These are phyloP conservation scores for Chromobotia macracanthus DNA, from an alignment of 2,797 vertebrate genomes.

Conservation along the genomic window DNA sequence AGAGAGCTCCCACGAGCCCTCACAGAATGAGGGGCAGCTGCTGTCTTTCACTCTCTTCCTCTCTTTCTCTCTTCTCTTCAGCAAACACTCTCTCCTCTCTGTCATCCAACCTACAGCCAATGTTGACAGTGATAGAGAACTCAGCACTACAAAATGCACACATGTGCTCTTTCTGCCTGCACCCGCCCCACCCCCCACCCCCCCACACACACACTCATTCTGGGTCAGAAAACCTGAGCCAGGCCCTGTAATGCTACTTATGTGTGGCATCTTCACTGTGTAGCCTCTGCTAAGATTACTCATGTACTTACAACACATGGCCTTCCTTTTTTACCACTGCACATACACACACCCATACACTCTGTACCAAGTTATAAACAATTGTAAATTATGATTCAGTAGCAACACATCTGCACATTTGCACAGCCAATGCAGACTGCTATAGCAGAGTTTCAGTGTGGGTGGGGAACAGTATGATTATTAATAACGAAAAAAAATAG, in stretches of 20 bases:
- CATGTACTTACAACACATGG: conserved; percentile 51
- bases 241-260: conserved; percentile 8
- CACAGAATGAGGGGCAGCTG: conserved; percentile 73
- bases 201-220: conserved; percentile 27
- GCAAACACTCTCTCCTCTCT: conserved; percentile 27
- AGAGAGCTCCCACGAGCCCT: conserved; percentile 44
- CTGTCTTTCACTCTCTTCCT: conserved; percentile 63
- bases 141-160: conserved; percentile 29
- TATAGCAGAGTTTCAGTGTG: too few relatives aligned
- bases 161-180: conserved; percentile 18
- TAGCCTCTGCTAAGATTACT: conserved; percentile 36
- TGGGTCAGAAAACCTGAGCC: conserved; percentile 28
- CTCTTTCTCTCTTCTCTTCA: conserved; percentile 16
- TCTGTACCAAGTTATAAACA: not conserved
- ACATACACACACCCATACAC: not conserved
- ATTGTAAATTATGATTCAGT: too few relatives aligned
- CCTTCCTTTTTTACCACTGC: conserved; percentile 10
- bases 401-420: too few relatives aligned
- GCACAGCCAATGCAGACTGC: too few relatives aligned
- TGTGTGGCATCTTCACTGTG: conserved; percentile 37
- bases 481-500: too few relatives aligned
- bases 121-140: conserved; percentile 41
- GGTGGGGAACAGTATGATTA: too few relatives aligned
- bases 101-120: conserved; percentile 20
- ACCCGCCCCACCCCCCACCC: not conserved